Conservation (phyloP, 1,140 invertebrate genomes). For the Drosophila santomea region DNA sequence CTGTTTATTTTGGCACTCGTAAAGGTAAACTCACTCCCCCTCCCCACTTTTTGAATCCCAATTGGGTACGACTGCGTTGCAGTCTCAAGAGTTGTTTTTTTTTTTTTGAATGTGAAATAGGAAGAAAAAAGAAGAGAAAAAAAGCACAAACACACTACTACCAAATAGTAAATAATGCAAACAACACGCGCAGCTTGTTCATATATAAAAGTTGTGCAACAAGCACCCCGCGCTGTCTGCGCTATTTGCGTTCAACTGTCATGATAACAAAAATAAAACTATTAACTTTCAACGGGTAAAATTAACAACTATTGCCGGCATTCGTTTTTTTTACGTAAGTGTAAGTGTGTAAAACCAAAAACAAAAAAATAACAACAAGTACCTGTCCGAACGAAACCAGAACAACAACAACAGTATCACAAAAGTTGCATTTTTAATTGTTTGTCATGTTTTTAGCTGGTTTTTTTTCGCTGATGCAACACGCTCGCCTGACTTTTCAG, state of each 20-base stretch:
- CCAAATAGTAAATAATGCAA: not conserved
- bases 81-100: not conserved
- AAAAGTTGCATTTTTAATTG: slow-evolving; percentile 45
- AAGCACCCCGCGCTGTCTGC: slow-evolving; percentile 16
- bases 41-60: not conserved
- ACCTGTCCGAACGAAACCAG: slow-evolving; percentile 19
- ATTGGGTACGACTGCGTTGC: not conserved
- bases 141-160: not conserved
- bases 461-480: slow-evolving; percentile 30
- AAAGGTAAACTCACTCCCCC: slow-evolving; percentile 6
- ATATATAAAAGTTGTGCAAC: slow-evolving; percentile 26
- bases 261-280: slow-evolving; percentile 63
- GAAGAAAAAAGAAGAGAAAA: not conserved
- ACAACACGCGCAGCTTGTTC: slow-evolving; percentile 23
- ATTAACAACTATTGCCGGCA: slow-evolving; percentile 54
- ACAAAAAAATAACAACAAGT: slow-evolving; percentile 5
- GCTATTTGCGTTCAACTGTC: slow-evolving; percentile 28
- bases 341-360: slow-evolving; percentile 7
- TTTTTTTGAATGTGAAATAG: not conserved
- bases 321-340: slow-evolving; percentile 50
- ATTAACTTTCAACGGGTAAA: slow-evolving; percentile 45
- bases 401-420: slow-evolving; percentile 20
- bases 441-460: slow-evolving; percentile 30
- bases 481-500: slow-evolving; percentile 1
- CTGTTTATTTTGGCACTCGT: slow-evolving; percentile 4